Evolutionary conservation across 2,113 vertebrate genomes (phyloP).

Genomic region (Sardina pilchardus): DNA sequence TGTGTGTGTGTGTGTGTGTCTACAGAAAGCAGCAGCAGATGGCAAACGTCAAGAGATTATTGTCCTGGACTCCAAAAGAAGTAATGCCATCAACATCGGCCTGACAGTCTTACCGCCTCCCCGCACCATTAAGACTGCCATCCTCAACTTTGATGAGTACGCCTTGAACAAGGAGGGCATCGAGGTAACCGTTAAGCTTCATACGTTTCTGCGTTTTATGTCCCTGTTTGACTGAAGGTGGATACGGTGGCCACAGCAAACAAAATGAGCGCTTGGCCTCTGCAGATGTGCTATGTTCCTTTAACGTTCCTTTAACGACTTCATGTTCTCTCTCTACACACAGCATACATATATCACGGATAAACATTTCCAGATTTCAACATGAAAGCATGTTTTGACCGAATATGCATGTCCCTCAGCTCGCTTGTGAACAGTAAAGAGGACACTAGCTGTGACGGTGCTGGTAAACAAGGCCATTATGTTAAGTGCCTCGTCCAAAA

Average conservation of each 20-base stretch:
- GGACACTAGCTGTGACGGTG: constrained; percentile 22
- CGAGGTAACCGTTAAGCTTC: constrained; percentile 73
- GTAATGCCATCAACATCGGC: constrained; percentile 96
- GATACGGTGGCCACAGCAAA: not conserved
- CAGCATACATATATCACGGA: constrained; percentile 33
- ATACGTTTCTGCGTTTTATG: constrained; percentile 49
- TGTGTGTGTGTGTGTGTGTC: constrained; percentile 42
- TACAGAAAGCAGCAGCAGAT: constrained; percentile 91
- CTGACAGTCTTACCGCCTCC: constrained; percentile 95
- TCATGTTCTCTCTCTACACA: constrained; percentile 1
- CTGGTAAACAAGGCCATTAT: constrained; percentile 36
- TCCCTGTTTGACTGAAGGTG: not conserved
- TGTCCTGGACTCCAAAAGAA: constrained; percentile 94
- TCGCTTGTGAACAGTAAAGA: constrained; percentile 23
- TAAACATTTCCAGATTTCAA: constrained; percentile 37
- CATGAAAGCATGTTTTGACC: constrained; percentile 42
- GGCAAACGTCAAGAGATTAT: constrained; percentile 96
- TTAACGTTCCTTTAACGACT: not conserved
- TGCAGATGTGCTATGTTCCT: not conserved
- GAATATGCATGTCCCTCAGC: constrained; percentile 31
- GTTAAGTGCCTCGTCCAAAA: not conserved
- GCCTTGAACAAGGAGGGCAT: constrained; percentile 99
- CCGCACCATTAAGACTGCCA: constrained; percentile 96
- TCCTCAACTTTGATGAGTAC: constrained; percentile 98
- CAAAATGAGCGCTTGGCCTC: not conserved